These are phyloP conservation scores for Uromys caudimaculatus DNA, from an alignment of 2,797 vertebrate genomes.

Conservation along the genomic window DNA sequence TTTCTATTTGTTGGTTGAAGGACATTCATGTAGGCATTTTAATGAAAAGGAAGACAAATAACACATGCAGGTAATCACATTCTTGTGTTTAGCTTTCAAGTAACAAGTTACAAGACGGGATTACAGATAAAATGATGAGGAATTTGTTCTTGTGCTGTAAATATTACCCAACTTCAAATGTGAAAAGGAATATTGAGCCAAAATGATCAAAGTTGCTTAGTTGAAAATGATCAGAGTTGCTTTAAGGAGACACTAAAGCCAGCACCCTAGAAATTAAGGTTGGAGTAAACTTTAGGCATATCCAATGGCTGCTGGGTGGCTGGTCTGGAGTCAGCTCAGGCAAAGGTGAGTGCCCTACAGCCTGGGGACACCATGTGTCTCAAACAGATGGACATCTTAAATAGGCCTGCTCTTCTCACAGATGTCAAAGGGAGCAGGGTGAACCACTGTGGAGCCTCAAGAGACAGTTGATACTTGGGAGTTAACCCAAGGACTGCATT, in stretches of 20 bases:
- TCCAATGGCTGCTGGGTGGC: conserved; percentile 52
- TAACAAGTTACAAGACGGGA: background rate
- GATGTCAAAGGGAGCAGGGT: conserved; percentile 5
- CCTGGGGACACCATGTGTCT: background rate
- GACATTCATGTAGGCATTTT: background rate
- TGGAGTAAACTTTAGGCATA: conserved; percentile 47
- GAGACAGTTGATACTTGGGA: background rate
- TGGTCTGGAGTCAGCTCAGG: conserved; percentile 36
- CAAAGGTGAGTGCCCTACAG: conserved; percentile 25
- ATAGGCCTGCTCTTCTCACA: background rate
- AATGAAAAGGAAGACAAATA: background rate
- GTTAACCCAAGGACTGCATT: background rate
- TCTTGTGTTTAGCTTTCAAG: background rate
- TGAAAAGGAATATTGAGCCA: conserved; percentile 67
- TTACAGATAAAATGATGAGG: background rate
- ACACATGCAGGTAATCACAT: background rate
- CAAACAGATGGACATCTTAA: conserved; percentile 49
- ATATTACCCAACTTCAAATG: conserved; percentile 17
- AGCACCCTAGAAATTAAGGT: conserved; percentile 50
- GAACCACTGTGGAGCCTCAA: background rate
- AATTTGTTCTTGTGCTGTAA: conserved; percentile 38
- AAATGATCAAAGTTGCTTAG: conserved; percentile 55
- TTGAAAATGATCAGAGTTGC: conserved; percentile 50
- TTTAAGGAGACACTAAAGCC: conserved; percentile 77
- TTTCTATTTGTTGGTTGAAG: background rate